Evolutionary conservation across 2,797 vertebrate species (phyloP), one percentile per base, ranked within the genome.

Genomic region (Eulemur mongoz): DNA sequence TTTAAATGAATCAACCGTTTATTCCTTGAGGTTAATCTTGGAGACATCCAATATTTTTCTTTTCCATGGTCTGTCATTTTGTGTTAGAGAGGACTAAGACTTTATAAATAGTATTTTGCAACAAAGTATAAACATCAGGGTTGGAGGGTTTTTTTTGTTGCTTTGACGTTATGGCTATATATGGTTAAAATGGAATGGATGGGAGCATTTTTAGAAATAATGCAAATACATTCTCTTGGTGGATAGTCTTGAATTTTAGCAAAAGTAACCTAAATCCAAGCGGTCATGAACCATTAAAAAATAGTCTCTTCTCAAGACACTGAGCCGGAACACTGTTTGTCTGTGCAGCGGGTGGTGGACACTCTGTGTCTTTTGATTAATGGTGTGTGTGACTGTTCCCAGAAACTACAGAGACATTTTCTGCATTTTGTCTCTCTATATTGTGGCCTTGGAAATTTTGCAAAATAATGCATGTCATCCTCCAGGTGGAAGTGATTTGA

Each of bases 271-370:
- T 78, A 40, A 30, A 8, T 48, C 23, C 35, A 11, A 1, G 65
- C 0, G 23, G 88, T 20, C n/a, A 0, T 8, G 79, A 40, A 3
- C 61, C 13, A 8, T 20, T 8, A 23, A 11, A 5, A 57, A 4
- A 0, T 0, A 23, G 25, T 15, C 48, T 40, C 43, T 63, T 61
- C 13, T 32, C 20, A 12, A 32, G 52, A 1, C 0, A 0, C 0
- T 2, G 45, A 69, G 80, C 20, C 0, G 7, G 15, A 20, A 3
- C 3, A 0, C 2, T 0, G 73, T 8, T 3, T 13, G 22, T 22
- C 22, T 3, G 5, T 57, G 18, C 1, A 0, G 38, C 0, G 6
- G 6, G 45, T 8, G 7, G 85, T 11, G 20, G 78, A 4, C n/a
- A 2, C 6, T 2, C 13, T 0, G 0, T 78, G 27, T 40, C 25